Conservation (phyloP, 1,140 invertebrate genomes). For the Nasonia vitripennis region DNA sequence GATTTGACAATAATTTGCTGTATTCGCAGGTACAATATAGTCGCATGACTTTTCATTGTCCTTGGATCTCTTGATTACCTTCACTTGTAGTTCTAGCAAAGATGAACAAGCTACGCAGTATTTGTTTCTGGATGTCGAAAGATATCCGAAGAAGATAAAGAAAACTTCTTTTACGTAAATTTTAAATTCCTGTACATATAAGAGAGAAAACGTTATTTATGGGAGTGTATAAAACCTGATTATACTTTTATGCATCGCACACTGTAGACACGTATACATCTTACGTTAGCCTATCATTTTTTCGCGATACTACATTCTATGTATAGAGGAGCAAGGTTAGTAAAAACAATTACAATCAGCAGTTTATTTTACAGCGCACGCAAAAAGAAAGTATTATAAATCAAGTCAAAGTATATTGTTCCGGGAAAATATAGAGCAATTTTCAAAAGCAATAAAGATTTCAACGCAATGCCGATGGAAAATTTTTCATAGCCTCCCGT, state of each 20-base stretch:
- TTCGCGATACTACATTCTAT: too few relatives aligned
- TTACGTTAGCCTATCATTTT: too few relatives aligned
- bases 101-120: background rate
- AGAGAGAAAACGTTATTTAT: too few relatives aligned
- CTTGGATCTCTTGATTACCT: conserved; percentile 13
- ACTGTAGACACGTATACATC: too few relatives aligned
- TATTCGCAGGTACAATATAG: too few relatives aligned
- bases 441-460: background rate
- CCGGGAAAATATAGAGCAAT: background rate
- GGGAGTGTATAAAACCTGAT: too few relatives aligned
- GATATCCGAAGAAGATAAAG: background rate
- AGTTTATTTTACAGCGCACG: background rate
- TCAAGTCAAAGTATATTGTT: background rate
- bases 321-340: background rate
- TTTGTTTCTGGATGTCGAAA: background rate
- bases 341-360: background rate
- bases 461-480: background rate
- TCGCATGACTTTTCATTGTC: background rate
- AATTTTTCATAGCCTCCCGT: background rate
- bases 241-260: too few relatives aligned
- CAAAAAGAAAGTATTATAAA: conserved; percentile 1
- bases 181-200: too few relatives aligned
- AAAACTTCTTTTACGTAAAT: background rate
- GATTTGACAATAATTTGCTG: too few relatives aligned
- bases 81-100: background rate